Base-by-base conservation (phyloP, 1,140 invertebrate genomes). In the Neodiprion pinetum region DNA sequence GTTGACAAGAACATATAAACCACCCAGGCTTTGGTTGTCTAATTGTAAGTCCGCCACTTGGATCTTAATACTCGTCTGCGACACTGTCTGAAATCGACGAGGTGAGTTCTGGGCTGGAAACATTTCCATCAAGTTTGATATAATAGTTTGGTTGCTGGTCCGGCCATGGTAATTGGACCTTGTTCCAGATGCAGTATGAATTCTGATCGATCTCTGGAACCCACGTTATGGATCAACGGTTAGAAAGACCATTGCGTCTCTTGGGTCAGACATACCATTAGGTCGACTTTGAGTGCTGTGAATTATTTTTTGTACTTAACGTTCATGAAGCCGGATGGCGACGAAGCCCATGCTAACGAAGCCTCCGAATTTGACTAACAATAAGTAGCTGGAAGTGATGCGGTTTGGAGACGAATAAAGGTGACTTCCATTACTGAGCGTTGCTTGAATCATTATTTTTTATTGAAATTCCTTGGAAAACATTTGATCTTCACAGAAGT, bases 181-280 rank as follows among this genome's bases (percentile, higher is more conserved):
- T 94, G 91, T 77, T 95, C 94, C 7, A 94, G 94, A 1, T 93
- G 92, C 67, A 94, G 94, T 80, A 94, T 96, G 94, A 96, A 96
- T 82, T 95, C 95, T 0, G 95, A 93, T 1, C 91, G 95, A 78
- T 93, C 93, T 50, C 91, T 96, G 53, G 95, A 90, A 0, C 95
- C 95, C 0, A 95, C 94, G 0, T 77, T 96, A 1, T 93, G 95
- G 84, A 93, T 93, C 72, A 90, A 90, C 14, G 86, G 90, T 48
- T 97, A 94, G 92, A 75, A 82, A 0, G 75, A 90, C 73, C 94
- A 95, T 70, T 97, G 96, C 95, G 72, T 89, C 28, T 89, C 81
- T 71, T 91, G 90, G 89, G 81, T 89, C 5, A 90, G 90, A 1
- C 90, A 90, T 0, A 73, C 90, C 1, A 76, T 87, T 10, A 90